A percentile compares a stretch with the other conserved stretches of the same genome.
These are phyloP conservation scores for Nesoenas mayeri DNA, from an alignment of 2,113 vertebrate genomes.

Conservation along the genomic window DNA sequence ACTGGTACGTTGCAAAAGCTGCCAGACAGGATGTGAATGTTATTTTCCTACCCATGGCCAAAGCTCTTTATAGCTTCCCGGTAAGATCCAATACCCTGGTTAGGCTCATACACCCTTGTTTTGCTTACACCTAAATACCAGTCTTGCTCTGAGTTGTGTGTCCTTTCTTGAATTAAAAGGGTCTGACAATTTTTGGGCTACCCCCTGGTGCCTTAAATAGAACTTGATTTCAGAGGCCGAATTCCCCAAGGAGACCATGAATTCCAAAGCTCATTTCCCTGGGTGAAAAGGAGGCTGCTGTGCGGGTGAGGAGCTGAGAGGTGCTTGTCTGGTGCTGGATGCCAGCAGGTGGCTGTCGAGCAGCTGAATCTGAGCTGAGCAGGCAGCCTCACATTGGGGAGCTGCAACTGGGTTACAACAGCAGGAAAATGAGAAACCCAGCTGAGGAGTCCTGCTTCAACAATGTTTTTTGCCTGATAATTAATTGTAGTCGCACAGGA, in stretches of 20 bases:
- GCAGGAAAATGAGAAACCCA: background rate
- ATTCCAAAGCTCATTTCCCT: background rate
- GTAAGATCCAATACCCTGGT: background rate
- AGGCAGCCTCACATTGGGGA: background rate
- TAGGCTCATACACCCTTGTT: background rate
- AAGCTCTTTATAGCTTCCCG: background rate
- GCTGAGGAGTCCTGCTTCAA: background rate
- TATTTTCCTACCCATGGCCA: background rate
- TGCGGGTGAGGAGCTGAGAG: background rate
- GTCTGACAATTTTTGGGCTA: background rate
- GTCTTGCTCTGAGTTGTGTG: background rate
- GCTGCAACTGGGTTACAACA: background rate
- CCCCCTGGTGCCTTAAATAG: background rate
- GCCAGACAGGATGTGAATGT: background rate
- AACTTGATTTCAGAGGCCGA: background rate
- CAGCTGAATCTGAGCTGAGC: background rate
- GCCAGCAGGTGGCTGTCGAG: conserved; percentile 58
- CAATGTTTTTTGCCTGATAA: background rate
- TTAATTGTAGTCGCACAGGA: background rate
- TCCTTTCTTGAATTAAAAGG: background rate
- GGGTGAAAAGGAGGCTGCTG: background rate
- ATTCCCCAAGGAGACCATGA: background rate
- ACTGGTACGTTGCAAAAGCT: background rate
- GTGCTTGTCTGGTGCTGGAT: background rate
- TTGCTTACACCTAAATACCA: fast-evolving